Conservation (phyloP, 2,113 vertebrate genomes). For the Pteruthius melanotis region DNA sequence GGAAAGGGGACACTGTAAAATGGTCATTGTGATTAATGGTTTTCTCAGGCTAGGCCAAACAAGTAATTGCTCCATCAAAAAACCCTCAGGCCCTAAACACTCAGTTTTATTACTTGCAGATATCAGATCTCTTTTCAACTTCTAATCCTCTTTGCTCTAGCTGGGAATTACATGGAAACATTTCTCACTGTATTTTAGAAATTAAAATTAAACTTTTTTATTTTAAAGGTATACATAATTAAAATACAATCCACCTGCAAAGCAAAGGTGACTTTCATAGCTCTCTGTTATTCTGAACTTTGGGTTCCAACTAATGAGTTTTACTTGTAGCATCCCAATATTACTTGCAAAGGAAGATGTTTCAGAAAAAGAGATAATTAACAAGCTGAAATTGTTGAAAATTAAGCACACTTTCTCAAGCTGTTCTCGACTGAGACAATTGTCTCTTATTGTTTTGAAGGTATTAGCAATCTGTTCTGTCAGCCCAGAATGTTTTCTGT, state of each 20-base stretch:
- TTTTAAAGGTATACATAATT: neutral
- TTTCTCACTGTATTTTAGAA: neutral
- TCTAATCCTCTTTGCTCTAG: neutral
- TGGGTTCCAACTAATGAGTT: neutral
- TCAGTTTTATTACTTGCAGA: neutral
- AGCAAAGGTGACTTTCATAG: neutral
- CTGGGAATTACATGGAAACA: neutral
- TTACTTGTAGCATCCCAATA: neutral
- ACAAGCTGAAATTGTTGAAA: neutral
- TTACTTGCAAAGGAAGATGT: neutral
- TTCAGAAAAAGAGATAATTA: neutral
- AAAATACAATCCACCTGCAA: neutral
- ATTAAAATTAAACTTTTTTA: neutral
- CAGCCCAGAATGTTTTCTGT: neutral
- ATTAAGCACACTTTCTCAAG: neutral
- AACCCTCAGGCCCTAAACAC: neutral
- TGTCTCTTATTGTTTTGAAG: neutral
- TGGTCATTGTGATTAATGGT: conserved; percentile 55
- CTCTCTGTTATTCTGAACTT: neutral
- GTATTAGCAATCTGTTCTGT: neutral
- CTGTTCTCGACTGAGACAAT: neutral
- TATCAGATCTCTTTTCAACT: neutral
- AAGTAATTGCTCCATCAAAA: neutral
- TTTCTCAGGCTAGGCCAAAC: conserved; percentile 5
- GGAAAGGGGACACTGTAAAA: conserved; percentile 32